Evolutionary conservation across 2,888 invertebrate species (phyloP).

Genomic region (Drosophila diplacantha): DNA sequence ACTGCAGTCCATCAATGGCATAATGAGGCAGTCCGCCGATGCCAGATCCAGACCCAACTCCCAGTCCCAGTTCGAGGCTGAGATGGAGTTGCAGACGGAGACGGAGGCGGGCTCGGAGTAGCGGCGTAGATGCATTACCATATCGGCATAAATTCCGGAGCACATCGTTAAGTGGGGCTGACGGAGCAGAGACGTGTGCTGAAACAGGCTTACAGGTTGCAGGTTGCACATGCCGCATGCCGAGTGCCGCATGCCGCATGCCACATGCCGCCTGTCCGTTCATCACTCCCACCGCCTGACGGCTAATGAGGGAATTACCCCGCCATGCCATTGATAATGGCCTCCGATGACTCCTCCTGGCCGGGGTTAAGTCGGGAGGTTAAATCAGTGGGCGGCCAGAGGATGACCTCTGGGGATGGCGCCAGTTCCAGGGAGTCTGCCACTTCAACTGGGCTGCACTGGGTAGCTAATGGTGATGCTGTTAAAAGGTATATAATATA

Average conservation of each 20-base stretch:
- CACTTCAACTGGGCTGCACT: not conserved
- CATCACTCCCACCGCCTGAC: conserved; percentile 45
- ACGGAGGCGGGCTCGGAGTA: conserved; percentile 10
- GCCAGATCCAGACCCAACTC: conserved; percentile 29
- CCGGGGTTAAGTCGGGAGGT: conserved; percentile 6
- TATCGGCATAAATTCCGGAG: conserved; percentile 76
- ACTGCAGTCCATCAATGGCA: conserved; percentile 74
- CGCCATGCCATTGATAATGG: conserved; percentile 61
- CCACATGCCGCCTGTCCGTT: conserved; percentile 22
- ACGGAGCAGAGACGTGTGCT: conserved; percentile 52
- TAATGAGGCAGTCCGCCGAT: conserved; percentile 61
- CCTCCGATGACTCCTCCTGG: not conserved
- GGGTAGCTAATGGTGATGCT: conserved; percentile 1
- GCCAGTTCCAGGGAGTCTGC: not conserved
- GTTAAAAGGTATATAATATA: not conserved
- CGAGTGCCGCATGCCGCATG: conserved; percentile 21
- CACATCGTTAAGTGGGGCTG: conserved; percentile 72
- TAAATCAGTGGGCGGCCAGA: conserved; percentile 23
- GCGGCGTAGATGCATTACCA: conserved; percentile 66
- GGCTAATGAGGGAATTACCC: conserved; percentile 76
- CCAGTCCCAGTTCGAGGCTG: conserved; percentile 18
- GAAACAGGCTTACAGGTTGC: conserved; percentile 26
- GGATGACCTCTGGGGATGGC: conserved; percentile 8
- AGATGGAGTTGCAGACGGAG: conserved; percentile 8
- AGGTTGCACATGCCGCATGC: conserved; percentile 48